Base-by-base conservation (phyloP, 2,888 invertebrate species). In the Plagodis dolabraria region DNA sequence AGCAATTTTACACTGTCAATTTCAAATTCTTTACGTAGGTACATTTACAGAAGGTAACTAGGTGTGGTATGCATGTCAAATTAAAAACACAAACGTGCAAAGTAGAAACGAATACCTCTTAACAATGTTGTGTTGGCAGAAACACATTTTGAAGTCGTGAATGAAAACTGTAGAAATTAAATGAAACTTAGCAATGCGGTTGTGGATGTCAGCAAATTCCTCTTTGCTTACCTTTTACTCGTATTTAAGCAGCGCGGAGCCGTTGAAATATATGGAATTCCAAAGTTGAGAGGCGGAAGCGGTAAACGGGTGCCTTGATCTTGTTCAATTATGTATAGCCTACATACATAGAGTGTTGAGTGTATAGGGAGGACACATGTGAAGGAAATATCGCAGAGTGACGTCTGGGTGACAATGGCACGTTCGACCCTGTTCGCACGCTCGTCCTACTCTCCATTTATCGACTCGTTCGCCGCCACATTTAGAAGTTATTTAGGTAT, bases 381-480 rank as follows among this genome's bases (percentile, higher is more conserved):
- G 77, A 75, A 82, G 80, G 79, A 83, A 82, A 82, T 78, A 78
- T 85, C 78, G 77, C 77, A 67, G 75, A 83, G 82, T 85, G 83
- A 83, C 79, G 76, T 74, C 69, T 64, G 46, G 72, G 79, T 80
- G 86, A 89, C 91, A 89, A 89, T 88, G 75, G 81, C 83, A 79
- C 79, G 79, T 80, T 76, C 82, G 89, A 85, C 89, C 89, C 82
- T 89, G 84, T 90, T 92, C 90, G 80, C 91, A 91, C 87, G 87
- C 80, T 75, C 84, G 83, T 83, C 82, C 83, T 80, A 83, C 86
- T 87, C 85, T 85, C 81, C 83, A 82, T 79, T 85, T 87, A 87
- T 88, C 80, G 86, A 87, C 85, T 83, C 77, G 81, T 82, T 79
- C 77, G 75, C 73, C 77, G 83, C 76, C 72, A 77, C 75, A 77